Evolutionary conservation across 2,113 vertebrate species (phyloP).

Genomic region (Zonotrichia leucophrys): DNA sequence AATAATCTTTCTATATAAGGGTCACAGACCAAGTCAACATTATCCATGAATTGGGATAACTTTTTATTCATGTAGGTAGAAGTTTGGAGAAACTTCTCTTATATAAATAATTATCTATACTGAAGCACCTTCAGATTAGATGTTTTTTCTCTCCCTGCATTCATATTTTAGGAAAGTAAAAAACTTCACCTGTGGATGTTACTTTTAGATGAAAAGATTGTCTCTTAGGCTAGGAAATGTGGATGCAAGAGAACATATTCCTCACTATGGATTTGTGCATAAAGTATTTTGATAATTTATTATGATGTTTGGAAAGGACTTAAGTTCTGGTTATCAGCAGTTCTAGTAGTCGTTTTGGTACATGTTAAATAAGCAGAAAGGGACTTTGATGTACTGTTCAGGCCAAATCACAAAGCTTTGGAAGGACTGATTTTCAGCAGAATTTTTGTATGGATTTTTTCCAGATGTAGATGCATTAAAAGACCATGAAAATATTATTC

Average conservation of each 20-base stretch:
- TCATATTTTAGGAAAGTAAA: not conserved
- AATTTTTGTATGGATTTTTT: not conserved
- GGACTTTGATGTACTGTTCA: not conserved
- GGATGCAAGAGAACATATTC: not conserved
- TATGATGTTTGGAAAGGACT: not conserved
- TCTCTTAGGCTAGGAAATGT: not conserved
- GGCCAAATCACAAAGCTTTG: not conserved
- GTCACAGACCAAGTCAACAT: not conserved
- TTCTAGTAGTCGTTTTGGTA: not conserved
- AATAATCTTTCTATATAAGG: not conserved
- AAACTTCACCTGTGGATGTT: not conserved
- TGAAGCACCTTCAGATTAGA: not conserved
- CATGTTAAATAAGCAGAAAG: not conserved
- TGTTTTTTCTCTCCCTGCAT: not conserved
- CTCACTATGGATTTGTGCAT: not conserved
- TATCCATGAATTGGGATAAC: not conserved
- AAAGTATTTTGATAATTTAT: not conserved
- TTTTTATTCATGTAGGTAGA: not conserved
- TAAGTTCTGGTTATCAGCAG: not conserved
- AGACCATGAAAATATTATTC: not conserved
- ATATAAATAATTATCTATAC: accelerated
- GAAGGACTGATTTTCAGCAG: not conserved
- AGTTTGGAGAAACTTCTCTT: not conserved
- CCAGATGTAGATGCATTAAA: not conserved
- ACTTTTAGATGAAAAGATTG: not conserved